Base-by-base conservation (phyloP, 2,888 invertebrate genomes). In the Cremastinae sp. region DNA sequence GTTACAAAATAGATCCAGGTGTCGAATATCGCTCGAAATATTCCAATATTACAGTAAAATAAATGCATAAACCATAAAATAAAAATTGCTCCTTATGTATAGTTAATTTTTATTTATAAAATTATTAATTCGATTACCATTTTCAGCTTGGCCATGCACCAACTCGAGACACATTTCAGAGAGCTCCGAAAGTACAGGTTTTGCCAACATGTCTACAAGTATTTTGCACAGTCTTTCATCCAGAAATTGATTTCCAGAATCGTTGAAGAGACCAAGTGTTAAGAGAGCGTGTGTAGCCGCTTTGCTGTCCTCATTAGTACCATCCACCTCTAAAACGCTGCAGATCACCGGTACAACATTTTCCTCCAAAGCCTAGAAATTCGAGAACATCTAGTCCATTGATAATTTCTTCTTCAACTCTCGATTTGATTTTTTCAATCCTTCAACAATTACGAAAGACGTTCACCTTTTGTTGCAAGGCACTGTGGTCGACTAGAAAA, bases 141-240 rank as follows among this genome's bases (percentile, higher is more conserved):
- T 93, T 88, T 95, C 95, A 59, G 94, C 94, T 88, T 96, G 95
- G 72, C 93, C 92, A 87, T 94, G 94, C 80, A 96, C 91, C 83
- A 95, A 92, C 84, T 96, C 95, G 80, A 96, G 91, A 89, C 95
- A 95, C 85, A 94, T 90, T 87, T 95, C 94, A 3, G 94, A 94
- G 79, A 95, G 91, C 86, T 95, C 95, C 28, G 94, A 92, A 85
- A 93, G 94, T 18, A 92, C 91, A 0, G 95, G 94, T 69, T 92
- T 92, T 74, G 90, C 91, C 70, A 95, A 89, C 61, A 95, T 92
- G 78, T 93, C 91, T 1, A 95, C 92, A 28, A 96, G 90, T 51
- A 92, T 90, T 73, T 90, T 91, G 78, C 92, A 93, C 1, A 94
- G 87, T 51, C 91, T 89, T 3, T 91, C 90, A 58, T 92, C 91